phyloP scores from a whole-genome alignment of 2,113 vertebrate species.

The Sapajus apella region DNA sequence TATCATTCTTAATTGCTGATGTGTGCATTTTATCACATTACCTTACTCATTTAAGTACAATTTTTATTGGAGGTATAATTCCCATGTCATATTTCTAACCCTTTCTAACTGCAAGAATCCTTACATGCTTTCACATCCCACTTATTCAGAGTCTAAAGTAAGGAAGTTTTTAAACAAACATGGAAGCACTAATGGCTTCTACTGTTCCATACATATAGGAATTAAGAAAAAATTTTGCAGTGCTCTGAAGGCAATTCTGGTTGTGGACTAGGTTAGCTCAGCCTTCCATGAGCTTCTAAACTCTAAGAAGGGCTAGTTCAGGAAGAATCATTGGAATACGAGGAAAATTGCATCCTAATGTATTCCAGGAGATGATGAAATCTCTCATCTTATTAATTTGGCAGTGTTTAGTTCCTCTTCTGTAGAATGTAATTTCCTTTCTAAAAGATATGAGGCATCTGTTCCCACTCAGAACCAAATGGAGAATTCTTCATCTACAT shows the following conservation, averaged over 20 bases:
- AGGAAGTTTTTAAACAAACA: neutral
- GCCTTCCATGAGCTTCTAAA: neutral
- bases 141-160: neutral
- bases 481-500: conserved; percentile 75
- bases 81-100: neutral
- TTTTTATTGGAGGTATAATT: neutral
- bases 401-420: conserved; percentile 77
- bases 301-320: neutral
- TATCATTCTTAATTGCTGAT: neutral
- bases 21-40: neutral
- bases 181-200: neutral
- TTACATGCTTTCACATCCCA: neutral
- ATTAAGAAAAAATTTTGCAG: neutral
- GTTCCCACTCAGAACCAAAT: conserved; percentile 81
- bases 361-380: conserved; percentile 81
- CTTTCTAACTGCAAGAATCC: neutral
- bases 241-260: neutral
- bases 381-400: conserved; percentile 80
- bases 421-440: conserved; percentile 86
- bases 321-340: conserved; percentile 4
- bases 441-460: conserved; percentile 81
- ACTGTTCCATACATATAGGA: neutral
- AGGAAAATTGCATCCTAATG: conserved; percentile 75
- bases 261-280: neutral
- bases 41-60: neutral